A percentile compares a stretch with the other conserved stretches of the same genome.
Evolutionary conservation across 2,888 invertebrate species (phyloP).

Genomic region (Myopa tessellatipennis): DNA sequence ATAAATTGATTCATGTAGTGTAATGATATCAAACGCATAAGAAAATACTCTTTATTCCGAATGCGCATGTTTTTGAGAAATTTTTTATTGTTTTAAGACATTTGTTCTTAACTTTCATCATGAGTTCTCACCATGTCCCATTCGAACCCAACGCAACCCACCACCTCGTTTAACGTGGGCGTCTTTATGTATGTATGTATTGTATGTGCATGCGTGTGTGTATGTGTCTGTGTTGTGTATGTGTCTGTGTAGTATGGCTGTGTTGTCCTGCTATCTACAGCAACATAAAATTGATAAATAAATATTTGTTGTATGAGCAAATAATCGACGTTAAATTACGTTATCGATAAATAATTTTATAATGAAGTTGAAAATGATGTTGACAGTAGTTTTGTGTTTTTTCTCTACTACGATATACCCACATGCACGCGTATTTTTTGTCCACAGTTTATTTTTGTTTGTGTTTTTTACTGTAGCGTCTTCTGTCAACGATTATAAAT

Average conservation of each 20-base stretch:
- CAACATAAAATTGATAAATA: constrained; percentile 57
- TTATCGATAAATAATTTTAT: constrained; percentile 63
- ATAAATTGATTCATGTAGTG: too few species aligned
- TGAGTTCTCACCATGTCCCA: too few species aligned
- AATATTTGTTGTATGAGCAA: constrained; percentile 58
- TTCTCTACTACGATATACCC: background rate
- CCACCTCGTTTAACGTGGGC: too few species aligned
- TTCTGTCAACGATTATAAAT: background rate
- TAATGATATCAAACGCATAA: too few species aligned
- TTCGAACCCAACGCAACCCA: too few species aligned
- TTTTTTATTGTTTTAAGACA: too few species aligned
- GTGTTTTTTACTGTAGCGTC: constrained; percentile 3
- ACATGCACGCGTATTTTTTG: background rate
- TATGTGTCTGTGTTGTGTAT: background rate
- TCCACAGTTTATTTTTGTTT: constrained; percentile 2
- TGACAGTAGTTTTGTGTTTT: constrained; percentile 29
- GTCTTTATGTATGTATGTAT: too few species aligned
- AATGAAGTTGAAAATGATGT: constrained; percentile 52
- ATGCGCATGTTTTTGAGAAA: too few species aligned
- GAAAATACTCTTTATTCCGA: too few species aligned
- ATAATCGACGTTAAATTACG: constrained; percentile 65
- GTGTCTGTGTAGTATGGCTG: background rate
- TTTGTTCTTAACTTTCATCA: too few species aligned
- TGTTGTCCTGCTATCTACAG: constrained; percentile 2
- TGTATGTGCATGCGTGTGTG: background rate